Conservation (phyloP, 1,140 invertebrate species). For the Venturia canescens region DNA sequence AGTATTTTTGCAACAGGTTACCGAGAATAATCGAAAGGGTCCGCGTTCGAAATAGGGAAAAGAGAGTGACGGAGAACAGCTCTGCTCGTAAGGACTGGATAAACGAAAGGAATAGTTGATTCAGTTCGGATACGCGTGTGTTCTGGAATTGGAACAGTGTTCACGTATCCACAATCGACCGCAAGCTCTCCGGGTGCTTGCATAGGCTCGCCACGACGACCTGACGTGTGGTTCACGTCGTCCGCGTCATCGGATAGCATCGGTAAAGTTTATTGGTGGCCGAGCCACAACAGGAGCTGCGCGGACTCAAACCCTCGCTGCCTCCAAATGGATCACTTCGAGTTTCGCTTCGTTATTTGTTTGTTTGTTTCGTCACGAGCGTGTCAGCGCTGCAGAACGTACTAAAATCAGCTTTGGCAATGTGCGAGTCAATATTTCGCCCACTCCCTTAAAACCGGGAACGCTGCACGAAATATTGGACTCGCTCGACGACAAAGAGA, state of each 20-base stretch:
- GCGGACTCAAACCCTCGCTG: no score
- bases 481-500: no score
- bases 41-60: not conserved
- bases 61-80: not conserved
- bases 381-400: no score
- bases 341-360: no score
- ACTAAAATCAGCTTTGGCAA: no score
- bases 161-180: not conserved
- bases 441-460: no score
- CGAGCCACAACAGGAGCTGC: no score
- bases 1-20: constrained; percentile 5
- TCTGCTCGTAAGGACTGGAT: not conserved
- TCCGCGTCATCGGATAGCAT: not conserved
- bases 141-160: not conserved
- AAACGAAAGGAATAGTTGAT: not conserved
- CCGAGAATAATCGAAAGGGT: not conserved
- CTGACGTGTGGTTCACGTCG: not conserved
- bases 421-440: no score
- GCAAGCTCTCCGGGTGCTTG: not conserved
- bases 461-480: no score
- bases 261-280: no score
- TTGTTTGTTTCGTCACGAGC: no score
- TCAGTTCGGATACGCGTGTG: not conserved
- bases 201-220: not conserved
- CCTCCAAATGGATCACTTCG: no score